A percentile compares a stretch with the other conserved stretches of the same genome.
phyloP scores from a whole-genome alignment of 2,113 vertebrate genomes.

The Tenrec ecaudatus region DNA sequence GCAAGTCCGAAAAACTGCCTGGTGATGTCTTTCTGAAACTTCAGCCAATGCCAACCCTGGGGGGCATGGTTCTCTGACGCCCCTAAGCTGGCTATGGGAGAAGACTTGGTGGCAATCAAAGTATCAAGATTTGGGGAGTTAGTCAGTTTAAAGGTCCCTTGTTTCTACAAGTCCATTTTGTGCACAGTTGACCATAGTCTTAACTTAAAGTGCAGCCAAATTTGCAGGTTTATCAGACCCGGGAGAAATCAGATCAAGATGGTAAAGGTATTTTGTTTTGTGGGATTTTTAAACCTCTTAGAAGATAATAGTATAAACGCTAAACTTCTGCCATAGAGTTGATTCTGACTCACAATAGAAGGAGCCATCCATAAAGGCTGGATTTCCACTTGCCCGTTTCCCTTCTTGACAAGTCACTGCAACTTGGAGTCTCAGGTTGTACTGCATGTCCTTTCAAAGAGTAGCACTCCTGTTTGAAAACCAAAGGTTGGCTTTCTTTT shows the following conservation, averaged over 20 bases:
- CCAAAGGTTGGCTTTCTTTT: background rate
- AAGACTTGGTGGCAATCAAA: background rate
- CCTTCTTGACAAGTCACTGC: background rate
- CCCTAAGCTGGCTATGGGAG: background rate
- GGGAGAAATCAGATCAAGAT: background rate
- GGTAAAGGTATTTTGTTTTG: too few species aligned
- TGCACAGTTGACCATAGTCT: background rate
- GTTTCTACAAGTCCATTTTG: background rate
- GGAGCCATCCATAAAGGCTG: background rate
- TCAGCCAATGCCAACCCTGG: background rate
- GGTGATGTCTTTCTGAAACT: background rate
- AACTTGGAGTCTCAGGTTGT: background rate
- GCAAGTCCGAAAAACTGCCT: background rate
- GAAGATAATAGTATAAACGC: background rate
- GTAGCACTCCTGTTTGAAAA: slow-evolving; percentile 10
- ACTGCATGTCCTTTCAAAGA: slow-evolving; percentile 34
- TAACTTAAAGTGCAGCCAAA: background rate
- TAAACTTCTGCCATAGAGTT: too few species aligned
- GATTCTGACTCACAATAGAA: too few species aligned
- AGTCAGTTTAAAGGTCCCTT: background rate
- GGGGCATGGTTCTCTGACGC: background rate
- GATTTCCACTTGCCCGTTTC: background rate
- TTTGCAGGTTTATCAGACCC: background rate
- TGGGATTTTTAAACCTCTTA: background rate
- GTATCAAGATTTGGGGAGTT: background rate